Conservation (phyloP, 2,113 vertebrate species). For the Bambusicola thoracicus region DNA sequence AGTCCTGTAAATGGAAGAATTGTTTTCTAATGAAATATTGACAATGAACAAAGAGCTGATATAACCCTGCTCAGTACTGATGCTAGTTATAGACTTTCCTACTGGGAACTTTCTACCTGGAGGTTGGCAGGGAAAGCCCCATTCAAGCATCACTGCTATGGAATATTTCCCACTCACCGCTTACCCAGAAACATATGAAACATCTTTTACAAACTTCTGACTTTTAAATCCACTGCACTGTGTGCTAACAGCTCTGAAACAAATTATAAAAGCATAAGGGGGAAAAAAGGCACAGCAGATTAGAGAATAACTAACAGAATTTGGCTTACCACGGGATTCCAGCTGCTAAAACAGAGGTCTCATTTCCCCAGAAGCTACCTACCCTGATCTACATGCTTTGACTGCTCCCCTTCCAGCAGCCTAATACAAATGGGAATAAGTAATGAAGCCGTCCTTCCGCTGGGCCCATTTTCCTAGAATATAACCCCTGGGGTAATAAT, state of each 20-base stretch:
- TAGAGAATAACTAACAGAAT: background rate
- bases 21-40: slow-evolving; percentile 60
- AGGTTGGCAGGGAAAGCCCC: background rate
- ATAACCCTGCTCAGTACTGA: background rate
- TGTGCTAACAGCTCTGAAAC: background rate
- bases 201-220: background rate
- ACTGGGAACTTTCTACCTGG: slow-evolving; percentile 1
- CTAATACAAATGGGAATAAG: slow-evolving; percentile 25
- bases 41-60: slow-evolving; percentile 41
- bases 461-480: slow-evolving; percentile 37
- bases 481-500: slow-evolving; percentile 64
- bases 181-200: background rate
- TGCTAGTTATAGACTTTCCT: background rate
- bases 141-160: background rate
- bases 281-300: background rate
- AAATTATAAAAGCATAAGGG: background rate
- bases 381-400: background rate
- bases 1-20: slow-evolving; percentile 10
- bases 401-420: background rate
- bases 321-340: background rate
- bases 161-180: background rate
- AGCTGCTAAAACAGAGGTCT: background rate
- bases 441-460: slow-evolving; percentile 29
- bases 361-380: background rate
- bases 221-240: background rate